Base-by-base conservation (phyloP, 2,797 vertebrate genomes). In the Enteromius thamalakanensis region DNA sequence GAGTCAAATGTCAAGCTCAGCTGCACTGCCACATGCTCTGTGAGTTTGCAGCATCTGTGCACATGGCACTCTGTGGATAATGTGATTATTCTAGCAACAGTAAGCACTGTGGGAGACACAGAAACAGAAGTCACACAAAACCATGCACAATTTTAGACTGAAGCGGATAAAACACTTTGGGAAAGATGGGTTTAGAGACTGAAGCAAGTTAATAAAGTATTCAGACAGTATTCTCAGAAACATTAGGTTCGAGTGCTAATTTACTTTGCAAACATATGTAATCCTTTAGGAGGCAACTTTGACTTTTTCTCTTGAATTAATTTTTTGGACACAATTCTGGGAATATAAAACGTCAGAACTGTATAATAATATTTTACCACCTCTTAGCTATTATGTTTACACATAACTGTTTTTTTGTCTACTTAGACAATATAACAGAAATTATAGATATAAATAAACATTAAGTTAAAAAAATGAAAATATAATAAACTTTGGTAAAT, bases 1-100 rank as follows among this genome's bases (percentile, higher is more conserved):
- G 72, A 82, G 79, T 72, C 53, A 70, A 78, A 77, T 78, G 47
- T 81, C 72, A 65, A 76, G 78, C 85, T 86, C 65, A 80, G 70
- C 85, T 69, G 55, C 74, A 70, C 65, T 32, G 47, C 79, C 70
- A 67, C 79, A 47, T 65, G 74, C 79, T 72, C 55, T 53, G 40
- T 49, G 84, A 76, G 79, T 15, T 12, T 42, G 75, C 58, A 62
- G 75, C 74, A 85, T 85, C 84, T 76, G 51, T 71, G 74, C 79
- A 60, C 81, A 75, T 82, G 81, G 75, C 51, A 32, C 65, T 70
- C 64, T 49, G 40, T 58, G 75, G 81, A 70, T 85, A 85, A 85
- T 81, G 72, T 51, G 65, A 83, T 78, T 83, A 77, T 78, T 70
- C 75, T 32, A 70, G 81, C 75, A 47, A 83, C 64, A 77, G 23